Evolutionary conservation across 2,113 vertebrate species (phyloP).

Genomic region (Hyla sarda): DNA sequence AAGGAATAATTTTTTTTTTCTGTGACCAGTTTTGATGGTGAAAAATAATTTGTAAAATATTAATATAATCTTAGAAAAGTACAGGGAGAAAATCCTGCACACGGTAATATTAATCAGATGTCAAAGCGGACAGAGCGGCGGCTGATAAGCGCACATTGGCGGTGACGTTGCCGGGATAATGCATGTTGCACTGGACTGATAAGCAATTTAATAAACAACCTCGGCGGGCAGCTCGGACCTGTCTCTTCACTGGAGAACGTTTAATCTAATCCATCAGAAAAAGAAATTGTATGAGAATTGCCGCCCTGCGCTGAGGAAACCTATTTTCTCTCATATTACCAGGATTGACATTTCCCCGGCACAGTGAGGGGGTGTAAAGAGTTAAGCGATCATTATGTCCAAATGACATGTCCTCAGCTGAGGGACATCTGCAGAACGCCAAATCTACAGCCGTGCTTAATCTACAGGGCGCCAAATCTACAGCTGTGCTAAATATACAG

Average conservation of each 20-base stretch:
- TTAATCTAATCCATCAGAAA: slow-evolving; percentile 48
- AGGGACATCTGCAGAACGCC: background rate
- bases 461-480: no score
- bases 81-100: no score
- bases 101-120: slow-evolving; percentile 16
- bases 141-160: background rate
- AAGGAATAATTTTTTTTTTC: no score
- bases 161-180: background rate
- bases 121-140: background rate
- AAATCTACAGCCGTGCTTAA: no score
- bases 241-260: slow-evolving; percentile 19
- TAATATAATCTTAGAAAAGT: no score
- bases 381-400: background rate
- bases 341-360: background rate
- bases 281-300: slow-evolving; percentile 29
- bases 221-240: background rate
- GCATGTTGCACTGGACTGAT: slow-evolving; percentile 3
- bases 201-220: slow-evolving; percentile 40
- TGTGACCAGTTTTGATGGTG: no score
- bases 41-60: no score
- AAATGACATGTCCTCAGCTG: background rate
- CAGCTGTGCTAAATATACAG: no score
- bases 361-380: background rate
- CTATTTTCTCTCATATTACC: slow-evolving; percentile 36
- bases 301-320: slow-evolving; percentile 26